Conservation (phyloP, 2,888 invertebrate genomes). For the Lasioglossum vierecki region DNA sequence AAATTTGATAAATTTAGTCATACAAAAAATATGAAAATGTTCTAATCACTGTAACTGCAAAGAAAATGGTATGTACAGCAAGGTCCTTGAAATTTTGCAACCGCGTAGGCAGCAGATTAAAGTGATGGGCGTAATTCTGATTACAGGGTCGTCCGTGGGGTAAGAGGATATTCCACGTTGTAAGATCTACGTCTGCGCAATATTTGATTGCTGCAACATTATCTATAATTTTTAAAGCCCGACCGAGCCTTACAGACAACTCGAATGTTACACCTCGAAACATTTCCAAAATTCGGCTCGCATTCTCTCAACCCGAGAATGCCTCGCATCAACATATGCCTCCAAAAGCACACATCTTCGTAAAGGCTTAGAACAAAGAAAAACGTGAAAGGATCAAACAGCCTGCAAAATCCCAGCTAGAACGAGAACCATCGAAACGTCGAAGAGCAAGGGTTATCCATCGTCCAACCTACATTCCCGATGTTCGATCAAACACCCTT, state of each 20-base stretch:
- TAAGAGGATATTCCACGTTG: background rate
- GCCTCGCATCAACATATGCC: background rate
- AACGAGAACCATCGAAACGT: background rate
- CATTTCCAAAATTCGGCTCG: background rate
- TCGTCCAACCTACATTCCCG: conserved; percentile 5
- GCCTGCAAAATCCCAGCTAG: background rate
- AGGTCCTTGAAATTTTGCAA: background rate
- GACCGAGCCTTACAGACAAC: background rate
- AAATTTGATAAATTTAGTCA: too few species aligned
- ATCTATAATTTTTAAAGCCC: background rate
- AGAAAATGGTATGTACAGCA: too few species aligned
- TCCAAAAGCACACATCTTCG: background rate
- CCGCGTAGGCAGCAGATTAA: background rate
- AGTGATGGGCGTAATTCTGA: background rate
- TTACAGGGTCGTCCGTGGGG: too few species aligned
- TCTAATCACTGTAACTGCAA: too few species aligned
- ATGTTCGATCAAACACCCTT: conserved; percentile 13
- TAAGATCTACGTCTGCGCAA: background rate
- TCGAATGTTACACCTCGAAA: too few species aligned
- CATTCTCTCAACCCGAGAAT: background rate
- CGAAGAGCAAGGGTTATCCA: background rate
- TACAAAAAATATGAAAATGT: too few species aligned
- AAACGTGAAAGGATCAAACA: background rate
- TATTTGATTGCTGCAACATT: background rate
- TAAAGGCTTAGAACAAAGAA: background rate